Percentiles rank a stretch among this genome's conserved stretches.
Conservation (phyloP, 2,888 invertebrate genomes). For the Eupithecia tripunctaria region DNA sequence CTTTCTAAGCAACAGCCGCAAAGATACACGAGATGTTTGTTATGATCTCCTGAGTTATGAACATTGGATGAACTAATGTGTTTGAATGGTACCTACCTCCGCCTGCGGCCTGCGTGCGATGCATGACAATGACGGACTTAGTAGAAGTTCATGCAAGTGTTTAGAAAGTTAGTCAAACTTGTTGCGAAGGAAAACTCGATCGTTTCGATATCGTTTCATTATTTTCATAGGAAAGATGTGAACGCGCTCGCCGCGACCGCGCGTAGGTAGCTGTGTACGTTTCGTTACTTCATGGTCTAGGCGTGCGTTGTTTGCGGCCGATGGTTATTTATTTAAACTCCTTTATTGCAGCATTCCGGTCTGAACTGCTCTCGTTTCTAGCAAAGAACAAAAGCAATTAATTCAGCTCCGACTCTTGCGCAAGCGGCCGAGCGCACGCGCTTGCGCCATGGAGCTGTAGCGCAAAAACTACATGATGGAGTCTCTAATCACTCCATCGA, state of each 20-base stretch:
- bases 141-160: not conserved
- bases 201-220: not conserved
- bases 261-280: not conserved
- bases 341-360: slow-evolving; percentile 14
- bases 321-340: slow-evolving; percentile 9
- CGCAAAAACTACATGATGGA: slow-evolving; percentile 21
- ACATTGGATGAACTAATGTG: slow-evolving; percentile 1
- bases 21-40: slow-evolving; percentile 10
- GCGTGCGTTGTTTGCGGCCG: slow-evolving; percentile 1
- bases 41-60: slow-evolving; percentile 19
- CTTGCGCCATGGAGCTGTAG: slow-evolving; percentile 23
- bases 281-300: not conserved
- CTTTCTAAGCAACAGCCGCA: slow-evolving; percentile 15
- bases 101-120: not conserved
- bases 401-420: slow-evolving; percentile 36
- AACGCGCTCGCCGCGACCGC: slow-evolving; percentile 15
- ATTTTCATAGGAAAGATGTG: slow-evolving; percentile 19
- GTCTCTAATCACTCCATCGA: no score
- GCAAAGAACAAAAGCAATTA: slow-evolving; percentile 41
- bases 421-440: slow-evolving; percentile 29
- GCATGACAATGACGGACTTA: not conserved
- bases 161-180: not conserved
- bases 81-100: not conserved
- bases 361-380: slow-evolving; percentile 10
- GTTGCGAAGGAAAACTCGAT: not conserved